Conservation (phyloP, 1,140 invertebrate genomes). For the Meloidogyne floridensis region DNA sequence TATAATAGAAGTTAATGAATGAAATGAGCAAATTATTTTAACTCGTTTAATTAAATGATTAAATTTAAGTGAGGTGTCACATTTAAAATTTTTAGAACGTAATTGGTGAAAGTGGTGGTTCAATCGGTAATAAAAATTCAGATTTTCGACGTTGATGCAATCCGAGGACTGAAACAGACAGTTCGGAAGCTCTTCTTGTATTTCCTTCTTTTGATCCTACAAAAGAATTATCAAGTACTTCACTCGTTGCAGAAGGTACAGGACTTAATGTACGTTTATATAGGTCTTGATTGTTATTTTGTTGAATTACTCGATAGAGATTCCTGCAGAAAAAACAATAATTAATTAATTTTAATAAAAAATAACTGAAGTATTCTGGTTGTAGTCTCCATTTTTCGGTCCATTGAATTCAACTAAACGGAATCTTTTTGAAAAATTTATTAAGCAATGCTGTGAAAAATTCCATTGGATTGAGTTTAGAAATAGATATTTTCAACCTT, state of each 20-base stretch:
- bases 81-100: too few relatives aligned
- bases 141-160: background rate
- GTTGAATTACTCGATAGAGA: background rate
- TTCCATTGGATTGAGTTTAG: too few relatives aligned
- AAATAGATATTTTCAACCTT: too few relatives aligned
- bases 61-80: too few relatives aligned
- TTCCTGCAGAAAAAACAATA: background rate
- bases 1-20: too few relatives aligned
- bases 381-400: background rate
- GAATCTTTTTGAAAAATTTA: background rate
- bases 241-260: background rate
- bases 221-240: background rate
- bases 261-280: background rate
- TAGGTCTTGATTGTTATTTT: background rate
- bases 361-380: background rate
- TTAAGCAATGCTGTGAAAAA: too few relatives aligned
- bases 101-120: background rate
- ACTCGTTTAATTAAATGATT: background rate
- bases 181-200: background rate
- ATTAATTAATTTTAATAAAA: background rate
- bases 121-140: background rate
- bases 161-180: background rate
- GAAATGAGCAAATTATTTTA: background rate
- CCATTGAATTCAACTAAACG: background rate
- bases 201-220: background rate